phyloP scores from a whole-genome alignment of 1,140 invertebrate species.

The Gryon sp. region DNA sequence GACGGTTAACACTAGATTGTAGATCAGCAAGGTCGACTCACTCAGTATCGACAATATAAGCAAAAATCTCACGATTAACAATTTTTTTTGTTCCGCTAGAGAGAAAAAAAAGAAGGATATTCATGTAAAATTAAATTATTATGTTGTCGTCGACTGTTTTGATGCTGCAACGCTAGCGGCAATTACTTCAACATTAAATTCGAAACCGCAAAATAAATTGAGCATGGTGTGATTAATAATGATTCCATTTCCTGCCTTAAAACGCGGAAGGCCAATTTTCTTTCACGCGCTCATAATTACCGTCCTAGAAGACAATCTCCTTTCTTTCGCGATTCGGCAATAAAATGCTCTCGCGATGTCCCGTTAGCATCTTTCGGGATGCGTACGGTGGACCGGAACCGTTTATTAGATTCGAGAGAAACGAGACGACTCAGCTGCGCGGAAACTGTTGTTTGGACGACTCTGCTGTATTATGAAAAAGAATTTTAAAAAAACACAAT shows the following conservation, averaged over 20 bases:
- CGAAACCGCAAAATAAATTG: slow-evolving; percentile 60
- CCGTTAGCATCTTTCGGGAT: slow-evolving; percentile 65
- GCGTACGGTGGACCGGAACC: slow-evolving; percentile 67
- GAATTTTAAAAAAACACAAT: slow-evolving; percentile 26
- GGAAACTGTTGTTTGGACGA: slow-evolving; percentile 61
- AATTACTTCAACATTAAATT: slow-evolving; percentile 45
- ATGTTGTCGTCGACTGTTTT: slow-evolving; percentile 18
- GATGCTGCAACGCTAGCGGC: slow-evolving; percentile 10
- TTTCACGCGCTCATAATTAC: slow-evolving; percentile 64
- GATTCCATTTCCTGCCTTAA: slow-evolving; percentile 59
- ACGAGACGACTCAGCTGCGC: slow-evolving; percentile 58
- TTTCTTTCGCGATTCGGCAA: slow-evolving; percentile 63
- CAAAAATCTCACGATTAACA: slow-evolving; percentile 2
- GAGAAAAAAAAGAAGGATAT: background rate
- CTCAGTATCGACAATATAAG: background rate
- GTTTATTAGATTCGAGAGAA: slow-evolving; percentile 62
- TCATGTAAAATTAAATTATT: slow-evolving; percentile 34
- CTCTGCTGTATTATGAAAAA: slow-evolving; percentile 8
- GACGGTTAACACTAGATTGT: slow-evolving; percentile 31
- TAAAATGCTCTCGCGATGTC: slow-evolving; percentile 57
- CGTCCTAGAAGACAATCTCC: slow-evolving; percentile 59
- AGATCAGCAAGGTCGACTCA: slow-evolving; percentile 34
- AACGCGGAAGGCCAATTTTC: slow-evolving; percentile 58
- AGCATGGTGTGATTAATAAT: slow-evolving; percentile 58
- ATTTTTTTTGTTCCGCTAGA: slow-evolving; percentile 1